phyloP scores from a whole-genome alignment of 2,797 vertebrate species.

The Mycteria americana region DNA sequence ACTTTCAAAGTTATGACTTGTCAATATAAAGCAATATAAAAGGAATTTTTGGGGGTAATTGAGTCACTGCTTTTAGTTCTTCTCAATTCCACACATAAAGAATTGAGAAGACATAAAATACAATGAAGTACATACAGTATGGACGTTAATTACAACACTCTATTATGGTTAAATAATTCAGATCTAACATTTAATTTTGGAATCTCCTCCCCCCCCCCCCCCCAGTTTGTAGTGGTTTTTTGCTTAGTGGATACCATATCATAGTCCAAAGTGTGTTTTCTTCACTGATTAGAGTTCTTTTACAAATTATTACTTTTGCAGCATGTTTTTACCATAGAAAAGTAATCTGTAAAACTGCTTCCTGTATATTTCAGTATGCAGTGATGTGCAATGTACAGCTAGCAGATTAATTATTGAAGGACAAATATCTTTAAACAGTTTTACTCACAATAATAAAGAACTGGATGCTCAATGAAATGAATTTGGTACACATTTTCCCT shows the following conservation, averaged over 20 bases:
- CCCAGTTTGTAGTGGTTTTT: background rate
- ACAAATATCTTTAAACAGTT: conserved; percentile 32
- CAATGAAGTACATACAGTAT: background rate
- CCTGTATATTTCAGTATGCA: conserved; percentile 32
- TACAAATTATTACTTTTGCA: background rate
- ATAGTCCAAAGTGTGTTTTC: background rate
- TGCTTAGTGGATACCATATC: background rate
- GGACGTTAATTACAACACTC: background rate
- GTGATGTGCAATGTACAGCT: conserved; percentile 40
- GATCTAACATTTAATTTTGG: background rate
- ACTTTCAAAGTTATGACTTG: background rate
- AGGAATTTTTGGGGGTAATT: background rate
- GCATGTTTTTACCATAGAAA: conserved; percentile 24
- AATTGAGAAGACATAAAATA: background rate
- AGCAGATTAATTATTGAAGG: conserved; percentile 5
- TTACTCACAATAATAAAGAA: conserved; percentile 61
- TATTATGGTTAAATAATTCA: background rate
- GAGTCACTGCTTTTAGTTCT: background rate
- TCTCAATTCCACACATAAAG: background rate
- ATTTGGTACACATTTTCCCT: background rate
- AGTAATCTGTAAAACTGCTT: conserved; percentile 26
- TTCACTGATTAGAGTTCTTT: conserved; percentile 1
- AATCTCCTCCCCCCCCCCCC: background rate
- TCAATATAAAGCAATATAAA: background rate
- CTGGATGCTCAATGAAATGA: background rate